A percentile compares a stretch with the other conserved stretches of the same genome.
Conservation (phyloP, 2,888 invertebrate species). For the Epirrita christyi region DNA sequence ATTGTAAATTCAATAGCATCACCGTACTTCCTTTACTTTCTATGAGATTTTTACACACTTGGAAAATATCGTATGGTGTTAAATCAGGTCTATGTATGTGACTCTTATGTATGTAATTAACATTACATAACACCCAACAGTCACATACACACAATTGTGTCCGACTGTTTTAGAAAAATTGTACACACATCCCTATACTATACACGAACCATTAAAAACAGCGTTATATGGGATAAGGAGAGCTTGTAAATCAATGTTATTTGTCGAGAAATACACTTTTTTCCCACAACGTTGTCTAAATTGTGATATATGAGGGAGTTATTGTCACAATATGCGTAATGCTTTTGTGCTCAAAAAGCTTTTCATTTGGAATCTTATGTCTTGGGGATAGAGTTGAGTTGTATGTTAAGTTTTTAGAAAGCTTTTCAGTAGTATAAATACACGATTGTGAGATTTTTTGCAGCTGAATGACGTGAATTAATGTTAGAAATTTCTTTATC, state of each 20-base stretch:
- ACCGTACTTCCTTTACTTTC: too few relatives aligned
- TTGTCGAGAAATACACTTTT: slow-evolving; percentile 66
- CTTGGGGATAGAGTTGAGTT: slow-evolving; percentile 11
- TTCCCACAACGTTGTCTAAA: slow-evolving; percentile 38
- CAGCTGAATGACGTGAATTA: not conserved
- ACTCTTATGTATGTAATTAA: too few relatives aligned
- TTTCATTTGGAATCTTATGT: slow-evolving; percentile 8
- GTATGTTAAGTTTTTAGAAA: slow-evolving; percentile 5
- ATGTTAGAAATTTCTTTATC: too few relatives aligned
- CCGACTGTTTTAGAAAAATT: too few relatives aligned
- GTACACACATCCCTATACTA: not conserved
- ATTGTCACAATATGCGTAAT: slow-evolving; percentile 30
- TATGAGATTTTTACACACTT: too few relatives aligned
- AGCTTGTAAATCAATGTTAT: slow-evolving; percentile 77
- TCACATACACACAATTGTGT: too few relatives aligned
- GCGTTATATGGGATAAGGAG: slow-evolving; percentile 39
- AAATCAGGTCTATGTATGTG: too few relatives aligned
- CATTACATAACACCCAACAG: too few relatives aligned
- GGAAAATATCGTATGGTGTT: too few relatives aligned
- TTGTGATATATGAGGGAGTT: slow-evolving; percentile 37
- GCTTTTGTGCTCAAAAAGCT: slow-evolving; percentile 9
- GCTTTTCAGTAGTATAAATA: not conserved
- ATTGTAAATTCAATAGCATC: too few relatives aligned
- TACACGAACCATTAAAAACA: slow-evolving; percentile 57
- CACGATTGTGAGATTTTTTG: slow-evolving; percentile 7